Percentiles rank a stretch among this genome's conserved stretches.
These are phyloP conservation scores for Helogale parvula DNA, from an alignment of 2,113 vertebrate species.

Conservation along the genomic window DNA sequence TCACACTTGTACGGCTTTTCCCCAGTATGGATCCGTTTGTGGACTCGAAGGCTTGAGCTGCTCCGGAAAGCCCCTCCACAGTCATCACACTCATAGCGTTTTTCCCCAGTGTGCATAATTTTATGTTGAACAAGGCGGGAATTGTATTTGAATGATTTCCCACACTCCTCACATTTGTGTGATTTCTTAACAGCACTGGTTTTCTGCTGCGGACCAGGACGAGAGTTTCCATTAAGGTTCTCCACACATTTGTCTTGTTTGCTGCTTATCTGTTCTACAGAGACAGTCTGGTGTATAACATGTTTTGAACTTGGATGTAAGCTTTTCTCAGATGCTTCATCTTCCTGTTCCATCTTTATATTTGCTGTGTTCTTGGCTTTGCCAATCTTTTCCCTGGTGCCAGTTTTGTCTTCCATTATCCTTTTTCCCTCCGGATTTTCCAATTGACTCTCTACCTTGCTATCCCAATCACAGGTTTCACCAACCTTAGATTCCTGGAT, in stretches of 20 bases:
- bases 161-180: constrained; percentile 80
- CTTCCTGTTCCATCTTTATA: constrained; percentile 71
- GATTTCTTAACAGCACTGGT: constrained; percentile 68
- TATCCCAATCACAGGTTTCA: constrained; percentile 55
- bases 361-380: constrained; percentile 36
- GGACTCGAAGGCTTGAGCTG: constrained; percentile 77
- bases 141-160: constrained; percentile 81
- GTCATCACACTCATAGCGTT: constrained; percentile 79
- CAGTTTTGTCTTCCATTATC: constrained; percentile 69
- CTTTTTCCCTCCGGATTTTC: constrained; percentile 58
- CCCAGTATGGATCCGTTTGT: constrained; percentile 79
- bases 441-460: constrained; percentile 50
- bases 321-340: constrained; percentile 58
- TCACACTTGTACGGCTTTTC: constrained; percentile 80
- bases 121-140: constrained; percentile 80
- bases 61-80: constrained; percentile 80
- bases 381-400: constrained; percentile 55
- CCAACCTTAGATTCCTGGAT: constrained; percentile 46
- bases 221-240: constrained; percentile 67
- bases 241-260: constrained; percentile 64
- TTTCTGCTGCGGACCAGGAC: constrained; percentile 63
- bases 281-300: not conserved
- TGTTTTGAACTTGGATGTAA: constrained; percentile 46
- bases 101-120: constrained; percentile 81
- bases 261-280: constrained; percentile 44